phyloP scores from a whole-genome alignment of 2,888 invertebrate species.

The Desoria tigrina region DNA sequence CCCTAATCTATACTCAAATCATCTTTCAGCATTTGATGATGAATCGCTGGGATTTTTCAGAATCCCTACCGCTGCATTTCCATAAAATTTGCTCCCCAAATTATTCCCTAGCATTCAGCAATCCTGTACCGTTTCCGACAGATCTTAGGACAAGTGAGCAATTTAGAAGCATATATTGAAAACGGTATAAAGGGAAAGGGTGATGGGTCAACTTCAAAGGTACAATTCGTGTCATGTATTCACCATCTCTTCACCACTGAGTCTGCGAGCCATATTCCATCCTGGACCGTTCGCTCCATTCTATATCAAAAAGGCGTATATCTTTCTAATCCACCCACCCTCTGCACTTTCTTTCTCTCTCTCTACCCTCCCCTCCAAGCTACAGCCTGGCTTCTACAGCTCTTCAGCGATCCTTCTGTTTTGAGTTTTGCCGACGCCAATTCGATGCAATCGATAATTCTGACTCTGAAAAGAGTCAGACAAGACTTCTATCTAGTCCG shows the following conservation, averaged over 20 bases:
- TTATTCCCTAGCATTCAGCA: too few relatives aligned
- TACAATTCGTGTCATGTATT: too few relatives aligned
- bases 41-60: too few relatives aligned
- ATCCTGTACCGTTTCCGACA: too few relatives aligned
- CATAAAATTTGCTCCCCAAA: too few relatives aligned
- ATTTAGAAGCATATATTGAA: too few relatives aligned
- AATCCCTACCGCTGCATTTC: too few relatives aligned
- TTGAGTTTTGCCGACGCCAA: constrained; percentile 35
- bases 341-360: neutral
- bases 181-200: neutral
- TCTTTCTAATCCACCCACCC: constrained; percentile 7
- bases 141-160: too few relatives aligned
- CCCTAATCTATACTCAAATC: too few relatives aligned
- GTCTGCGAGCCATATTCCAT: neutral
- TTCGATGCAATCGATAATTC: constrained; percentile 34
- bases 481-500: too few relatives aligned
- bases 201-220: constrained; percentile 26
- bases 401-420: constrained; percentile 13
- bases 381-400: neutral
- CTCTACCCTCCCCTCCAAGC: neutral
- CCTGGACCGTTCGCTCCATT: neutral
- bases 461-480: constrained; percentile 1
- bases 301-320: neutral
- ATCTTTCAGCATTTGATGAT: too few relatives aligned
- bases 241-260: neutral